These are phyloP conservation scores for Clarias platycephalus DNA, from an alignment of 2,797 vertebrate species.

Conservation along the genomic window DNA sequence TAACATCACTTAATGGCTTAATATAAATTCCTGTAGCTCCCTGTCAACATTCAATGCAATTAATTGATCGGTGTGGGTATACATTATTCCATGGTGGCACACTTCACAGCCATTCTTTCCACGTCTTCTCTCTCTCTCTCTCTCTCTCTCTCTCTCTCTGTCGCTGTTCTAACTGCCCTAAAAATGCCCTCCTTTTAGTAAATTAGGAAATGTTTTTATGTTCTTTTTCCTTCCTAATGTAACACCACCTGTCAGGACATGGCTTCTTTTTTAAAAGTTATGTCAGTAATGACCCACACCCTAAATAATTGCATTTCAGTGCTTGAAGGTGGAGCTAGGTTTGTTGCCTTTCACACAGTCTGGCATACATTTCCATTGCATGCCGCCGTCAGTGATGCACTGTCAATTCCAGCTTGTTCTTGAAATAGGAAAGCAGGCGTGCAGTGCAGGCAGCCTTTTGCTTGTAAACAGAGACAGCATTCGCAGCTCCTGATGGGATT, in stretches of 20 bases:
- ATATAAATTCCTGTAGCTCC: conserved; percentile 3
- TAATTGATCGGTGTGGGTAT: background rate
- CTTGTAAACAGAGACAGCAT: conserved; percentile 22
- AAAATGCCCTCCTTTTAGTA: background rate
- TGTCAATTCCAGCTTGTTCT: background rate
- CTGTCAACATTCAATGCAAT: background rate
- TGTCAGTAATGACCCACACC: conserved; percentile 9
- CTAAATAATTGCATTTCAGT: background rate
- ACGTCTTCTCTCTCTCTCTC: background rate
- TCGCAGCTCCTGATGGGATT: conserved; percentile 8
- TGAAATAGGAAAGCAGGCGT: background rate
- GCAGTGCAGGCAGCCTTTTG: background rate
- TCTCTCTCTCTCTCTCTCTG: background rate
- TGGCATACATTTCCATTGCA: background rate
- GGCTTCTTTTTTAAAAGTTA: background rate
- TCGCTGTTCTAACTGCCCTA: background rate
- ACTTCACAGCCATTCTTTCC: background rate
- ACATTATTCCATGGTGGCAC: background rate
- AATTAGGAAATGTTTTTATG: background rate
- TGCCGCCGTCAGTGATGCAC: conserved; percentile 3
- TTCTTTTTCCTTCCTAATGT: background rate
- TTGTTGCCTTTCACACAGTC: background rate
- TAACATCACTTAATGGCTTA: conserved; percentile 29
- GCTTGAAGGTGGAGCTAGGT: background rate
- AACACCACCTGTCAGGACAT: background rate